Evolutionary conservation across 2,113 vertebrate species (phyloP).

Genomic region (Pteruthius melanotis): DNA sequence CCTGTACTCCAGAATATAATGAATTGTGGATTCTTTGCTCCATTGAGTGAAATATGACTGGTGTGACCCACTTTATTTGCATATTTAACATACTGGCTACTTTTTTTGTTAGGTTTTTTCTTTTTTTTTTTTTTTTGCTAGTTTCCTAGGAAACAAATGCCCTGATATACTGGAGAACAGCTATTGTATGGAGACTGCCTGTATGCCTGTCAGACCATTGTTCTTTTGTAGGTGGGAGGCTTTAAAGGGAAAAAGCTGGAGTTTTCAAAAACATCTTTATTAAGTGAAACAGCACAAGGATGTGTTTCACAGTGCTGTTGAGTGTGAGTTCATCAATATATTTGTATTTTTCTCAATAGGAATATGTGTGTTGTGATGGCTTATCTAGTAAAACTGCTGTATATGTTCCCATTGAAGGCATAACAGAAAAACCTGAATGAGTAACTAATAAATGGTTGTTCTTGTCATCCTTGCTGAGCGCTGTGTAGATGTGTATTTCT

Average conservation of each 20-base stretch:
- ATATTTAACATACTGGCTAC: conserved; percentile 55
- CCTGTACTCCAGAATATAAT: neutral
- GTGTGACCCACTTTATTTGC: conserved; percentile 66
- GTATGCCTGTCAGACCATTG: conserved; percentile 16
- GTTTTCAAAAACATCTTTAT: conserved; percentile 21
- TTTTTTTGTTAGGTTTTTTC: neutral
- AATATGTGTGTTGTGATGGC: neutral
- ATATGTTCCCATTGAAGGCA: neutral
- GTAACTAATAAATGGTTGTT: neutral
- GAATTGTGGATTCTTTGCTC: conserved; percentile 8
- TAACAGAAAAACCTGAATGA: neutral
- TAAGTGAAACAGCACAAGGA: neutral
- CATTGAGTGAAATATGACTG: conserved; percentile 48
- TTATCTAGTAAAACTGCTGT: neutral
- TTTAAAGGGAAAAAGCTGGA: neutral
- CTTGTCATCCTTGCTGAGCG: neutral
- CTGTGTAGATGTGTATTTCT: neutral
- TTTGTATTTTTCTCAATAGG: neutral
- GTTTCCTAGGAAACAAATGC: conserved; percentile 69
- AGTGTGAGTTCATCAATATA: neutral
- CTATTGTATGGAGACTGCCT: conserved; percentile 13
- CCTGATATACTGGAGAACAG: neutral
- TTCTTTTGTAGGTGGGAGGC: conserved; percentile 36
- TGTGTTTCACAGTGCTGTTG: neutral
- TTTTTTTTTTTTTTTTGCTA: neutral